phyloP scores from a whole-genome alignment of 2,888 invertebrate species.

The Globia sparganii region DNA sequence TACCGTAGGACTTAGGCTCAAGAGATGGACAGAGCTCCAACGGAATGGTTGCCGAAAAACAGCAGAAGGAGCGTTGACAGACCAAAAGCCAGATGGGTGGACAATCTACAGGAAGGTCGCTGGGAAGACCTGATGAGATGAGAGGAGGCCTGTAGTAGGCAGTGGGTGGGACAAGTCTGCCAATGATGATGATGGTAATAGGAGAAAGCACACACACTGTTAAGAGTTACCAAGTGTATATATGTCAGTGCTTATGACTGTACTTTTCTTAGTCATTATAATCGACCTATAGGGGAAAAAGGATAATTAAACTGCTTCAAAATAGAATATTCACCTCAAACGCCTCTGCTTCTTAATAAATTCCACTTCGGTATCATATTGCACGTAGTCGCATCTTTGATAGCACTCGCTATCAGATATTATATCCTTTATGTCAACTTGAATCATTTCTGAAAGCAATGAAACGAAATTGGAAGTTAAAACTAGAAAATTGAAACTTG shows the following conservation, averaged over 20 bases:
- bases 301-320: background rate
- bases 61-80: background rate
- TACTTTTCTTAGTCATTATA: background rate
- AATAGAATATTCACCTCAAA: conserved; percentile 60
- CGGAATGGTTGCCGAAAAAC: too few relatives aligned
- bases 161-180: background rate
- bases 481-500: conserved; percentile 10
- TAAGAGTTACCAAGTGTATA: background rate
- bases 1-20: background rate
- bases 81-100: background rate
- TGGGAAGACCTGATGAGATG: background rate
- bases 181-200: background rate
- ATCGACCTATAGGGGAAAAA: background rate
- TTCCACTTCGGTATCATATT: conserved; percentile 82
- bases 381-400: conserved; percentile 82
- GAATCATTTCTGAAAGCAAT: conserved; percentile 74
- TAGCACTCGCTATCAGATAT: conserved; percentile 76
- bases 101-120: background rate
- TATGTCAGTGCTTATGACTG: background rate
- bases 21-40: background rate
- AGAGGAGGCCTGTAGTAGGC: background rate
- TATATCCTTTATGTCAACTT: conserved; percentile 73
- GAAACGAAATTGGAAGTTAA: conserved; percentile 10
- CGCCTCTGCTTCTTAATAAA: conserved; percentile 70
- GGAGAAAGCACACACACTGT: background rate